Evolutionary conservation across 2,113 vertebrate species (phyloP).

Genomic region (Meleagris gallopavo): DNA sequence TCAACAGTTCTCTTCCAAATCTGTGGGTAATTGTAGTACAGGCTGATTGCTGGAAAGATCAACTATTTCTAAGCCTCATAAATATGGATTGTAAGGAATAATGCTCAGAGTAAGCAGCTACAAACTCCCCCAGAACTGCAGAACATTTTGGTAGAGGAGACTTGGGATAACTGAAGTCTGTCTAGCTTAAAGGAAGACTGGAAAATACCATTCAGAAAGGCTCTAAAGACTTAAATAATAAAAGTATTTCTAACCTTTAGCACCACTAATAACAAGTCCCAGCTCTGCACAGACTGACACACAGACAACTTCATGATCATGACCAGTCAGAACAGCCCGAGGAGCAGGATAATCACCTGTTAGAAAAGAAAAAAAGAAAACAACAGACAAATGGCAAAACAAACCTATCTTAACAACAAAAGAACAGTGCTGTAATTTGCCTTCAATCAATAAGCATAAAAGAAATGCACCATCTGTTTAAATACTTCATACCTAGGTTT

Average conservation of each 20-base stretch:
- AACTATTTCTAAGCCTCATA: not conserved
- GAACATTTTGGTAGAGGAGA: not conserved
- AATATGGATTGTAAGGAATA: not conserved
- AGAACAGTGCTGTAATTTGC: not conserved
- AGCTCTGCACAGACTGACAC: constrained; percentile 97
- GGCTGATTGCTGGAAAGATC: not conserved
- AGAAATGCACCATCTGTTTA: not conserved
- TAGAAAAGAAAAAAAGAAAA: not conserved
- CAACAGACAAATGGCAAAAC: not conserved
- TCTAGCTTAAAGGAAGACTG: not conserved
- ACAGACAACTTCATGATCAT: constrained; percentile 96
- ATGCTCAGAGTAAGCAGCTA: constrained; percentile 8
- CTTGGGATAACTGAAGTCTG: not conserved
- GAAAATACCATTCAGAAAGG: not conserved
- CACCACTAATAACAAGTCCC: constrained; percentile 97
- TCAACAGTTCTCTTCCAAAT: not conserved
- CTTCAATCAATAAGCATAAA: not conserved
- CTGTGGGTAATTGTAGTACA: not conserved
- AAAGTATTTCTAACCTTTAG: constrained; percentile 89
- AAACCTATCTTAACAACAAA: not conserved
- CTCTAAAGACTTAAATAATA: constrained; percentile 13
- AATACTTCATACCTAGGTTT: not conserved
- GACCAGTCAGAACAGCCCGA: constrained; percentile 94
- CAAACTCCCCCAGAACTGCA: not conserved
- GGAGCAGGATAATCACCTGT: constrained; percentile 96